These are phyloP conservation scores for Odontamblyopus rebecca DNA, from an alignment of 2,797 vertebrate species.

Conservation along the genomic window DNA sequence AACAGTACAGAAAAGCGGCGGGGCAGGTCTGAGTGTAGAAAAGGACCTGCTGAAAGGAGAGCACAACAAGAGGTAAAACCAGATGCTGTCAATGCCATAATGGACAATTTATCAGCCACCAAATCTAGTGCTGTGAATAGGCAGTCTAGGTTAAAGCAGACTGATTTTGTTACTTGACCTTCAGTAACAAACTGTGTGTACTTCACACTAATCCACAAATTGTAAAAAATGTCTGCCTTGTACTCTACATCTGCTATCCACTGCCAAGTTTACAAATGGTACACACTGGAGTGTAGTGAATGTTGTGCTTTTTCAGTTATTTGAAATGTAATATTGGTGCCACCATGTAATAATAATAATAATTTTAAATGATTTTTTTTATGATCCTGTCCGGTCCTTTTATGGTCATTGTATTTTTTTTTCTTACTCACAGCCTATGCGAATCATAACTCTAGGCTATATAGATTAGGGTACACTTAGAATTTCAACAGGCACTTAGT, in stretches of 20 bases:
- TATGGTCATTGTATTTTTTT: too few species aligned
- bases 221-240: neutral
- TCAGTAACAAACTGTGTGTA: neutral
- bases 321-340: neutral
- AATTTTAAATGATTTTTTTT: too few species aligned
- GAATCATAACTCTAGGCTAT: too few species aligned
- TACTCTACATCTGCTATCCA: neutral
- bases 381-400: too few species aligned
- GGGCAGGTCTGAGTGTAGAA: slow-evolving; percentile 51
- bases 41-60: slow-evolving; percentile 45
- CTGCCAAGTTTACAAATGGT: neutral
- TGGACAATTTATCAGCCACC: slow-evolving; percentile 50
- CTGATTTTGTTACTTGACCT: slow-evolving; percentile 69
- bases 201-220: neutral
- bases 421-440: too few species aligned
- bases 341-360: neutral
- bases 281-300: neutral
- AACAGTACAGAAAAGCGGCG: slow-evolving; percentile 32
- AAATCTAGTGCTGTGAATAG: slow-evolving; percentile 32
- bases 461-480: too few species aligned
- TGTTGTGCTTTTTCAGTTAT: neutral
- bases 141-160: slow-evolving; percentile 56
- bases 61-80: slow-evolving; percentile 49
- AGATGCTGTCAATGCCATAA: slow-evolving; percentile 45
- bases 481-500: too few species aligned